Evolutionary conservation across 2,888 invertebrate genomes (phyloP), one percentile per base, ranked within the genome.

Genomic region (Dinocampus coccinellae): DNA sequence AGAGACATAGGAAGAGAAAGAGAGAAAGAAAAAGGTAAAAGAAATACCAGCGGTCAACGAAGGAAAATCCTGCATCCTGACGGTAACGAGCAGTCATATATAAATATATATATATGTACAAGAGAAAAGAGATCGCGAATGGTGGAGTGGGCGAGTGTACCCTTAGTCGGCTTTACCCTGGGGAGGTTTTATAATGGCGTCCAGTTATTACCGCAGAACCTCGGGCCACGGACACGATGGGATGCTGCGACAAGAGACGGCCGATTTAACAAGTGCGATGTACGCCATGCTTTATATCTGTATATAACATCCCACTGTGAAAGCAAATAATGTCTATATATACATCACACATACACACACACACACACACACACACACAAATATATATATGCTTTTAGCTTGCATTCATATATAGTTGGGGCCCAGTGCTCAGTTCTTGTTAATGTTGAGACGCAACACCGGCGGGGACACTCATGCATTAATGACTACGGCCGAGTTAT

Each of bases 171-270:
- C 78, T 84, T 85, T 84, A 67, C 86, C 85, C 85, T 85, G 83
- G 82, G 85, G 86, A 86, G 83, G 81, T 85, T 86, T 86, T 86
- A 86, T 86, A 86, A 87, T 86, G 86, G 86, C 85, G 85, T 86
- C 85, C 86, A 86, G 86, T 86, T 86, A 87, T 86, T 86, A 86
- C 82, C 81, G 82, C 82, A 83, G 82, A 82, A 85, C 84, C 84
- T 83, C 81, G 80, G 82, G 84, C 85, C 80, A 83, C 82, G 83
- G 82, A 84, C 82, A 80, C 84, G 84, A 83, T 85, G 82, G 81
- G 83, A 83, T 83, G 82, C 83, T 80, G 81, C 82, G 81, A 84
- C 84, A 83, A 84, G 82, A 81, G 80, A 82, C 80, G 81, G 80
- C 81, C 83, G 84, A 83, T 85, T 85, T 84, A 85, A 85, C 84